Percentiles rank a stretch among this genome's conserved stretches.
phyloP scores from a whole-genome alignment of 2,888 invertebrate genomes.

The Dicranocentrus wangi region DNA sequence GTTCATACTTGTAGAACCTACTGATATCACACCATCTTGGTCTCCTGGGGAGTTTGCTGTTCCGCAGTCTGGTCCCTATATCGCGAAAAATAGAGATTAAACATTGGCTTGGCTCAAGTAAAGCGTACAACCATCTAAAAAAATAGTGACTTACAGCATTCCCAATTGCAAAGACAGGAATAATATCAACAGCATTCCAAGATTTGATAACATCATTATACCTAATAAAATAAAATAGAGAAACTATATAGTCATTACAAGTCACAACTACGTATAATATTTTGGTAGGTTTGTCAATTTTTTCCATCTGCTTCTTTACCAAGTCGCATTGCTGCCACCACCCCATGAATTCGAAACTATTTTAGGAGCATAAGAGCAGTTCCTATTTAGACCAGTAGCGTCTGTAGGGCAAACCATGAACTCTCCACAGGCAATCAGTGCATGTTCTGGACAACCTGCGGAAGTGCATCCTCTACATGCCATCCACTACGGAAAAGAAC shows the following conservation, averaged over 20 bases:
- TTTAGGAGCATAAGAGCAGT: conserved; percentile 37
- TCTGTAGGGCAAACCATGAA: conserved; percentile 34
- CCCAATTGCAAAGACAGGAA: conserved; percentile 40
- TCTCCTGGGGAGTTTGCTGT: conserved; percentile 32
- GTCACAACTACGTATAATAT: too few relatives aligned
- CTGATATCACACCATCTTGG: conserved; percentile 20
- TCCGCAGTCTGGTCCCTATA: conserved; percentile 37
- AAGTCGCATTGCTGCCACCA: too few relatives aligned
- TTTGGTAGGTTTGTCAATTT: too few relatives aligned
- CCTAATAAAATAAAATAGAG: too few relatives aligned
- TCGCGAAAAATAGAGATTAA: too few relatives aligned
- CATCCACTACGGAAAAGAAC: too few relatives aligned
- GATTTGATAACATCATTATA: conserved; percentile 41
- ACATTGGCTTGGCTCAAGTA: too few relatives aligned
- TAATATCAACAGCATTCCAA: conserved; percentile 34
- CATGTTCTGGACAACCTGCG: conserved; percentile 8
- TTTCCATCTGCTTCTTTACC: too few relatives aligned
- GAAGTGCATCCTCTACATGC: conserved; percentile 28
- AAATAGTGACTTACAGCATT: conserved; percentile 42
- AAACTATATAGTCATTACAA: too few relatives aligned
- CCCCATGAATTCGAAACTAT: conserved; percentile 47
- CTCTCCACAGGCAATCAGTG: conserved; percentile 39
- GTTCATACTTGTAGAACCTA: conserved; percentile 36
- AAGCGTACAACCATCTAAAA: too few relatives aligned
- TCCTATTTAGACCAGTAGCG: too few relatives aligned